Percentiles rank a stretch among this genome's conserved stretches.
Evolutionary conservation across 2,113 vertebrate species (phyloP).

Genomic region (Nymphicus hollandicus): DNA sequence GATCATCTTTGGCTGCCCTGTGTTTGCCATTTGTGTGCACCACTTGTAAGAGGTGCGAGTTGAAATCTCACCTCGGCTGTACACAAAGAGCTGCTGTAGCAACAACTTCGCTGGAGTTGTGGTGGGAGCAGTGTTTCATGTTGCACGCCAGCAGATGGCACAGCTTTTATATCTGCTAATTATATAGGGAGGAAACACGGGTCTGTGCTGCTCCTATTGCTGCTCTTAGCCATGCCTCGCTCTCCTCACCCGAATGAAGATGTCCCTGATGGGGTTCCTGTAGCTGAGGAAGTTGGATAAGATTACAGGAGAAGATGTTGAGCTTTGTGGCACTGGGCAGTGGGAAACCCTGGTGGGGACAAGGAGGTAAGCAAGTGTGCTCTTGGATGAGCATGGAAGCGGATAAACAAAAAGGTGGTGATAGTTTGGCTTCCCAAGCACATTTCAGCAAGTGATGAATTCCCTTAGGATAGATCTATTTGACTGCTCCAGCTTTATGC

Average conservation of each 20-base stretch:
- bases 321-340: neutral
- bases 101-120: neutral
- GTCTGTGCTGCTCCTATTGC: neutral
- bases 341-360: neutral
- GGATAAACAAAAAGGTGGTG: neutral
- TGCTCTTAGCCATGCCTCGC: accelerated
- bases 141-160: conserved; percentile 52
- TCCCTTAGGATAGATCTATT: neutral
- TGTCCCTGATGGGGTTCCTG: neutral
- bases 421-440: neutral
- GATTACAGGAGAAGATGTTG: neutral
- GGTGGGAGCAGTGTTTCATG: neutral
- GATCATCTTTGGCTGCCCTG: accelerated
- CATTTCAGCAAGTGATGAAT: neutral
- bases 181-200: accelerated
- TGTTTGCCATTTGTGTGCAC: neutral
- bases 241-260: neutral
- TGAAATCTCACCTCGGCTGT: neutral
- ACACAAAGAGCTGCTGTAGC: neutral
- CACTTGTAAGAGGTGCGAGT: accelerated
- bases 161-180: conserved; percentile 34
- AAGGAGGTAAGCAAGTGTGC: neutral
- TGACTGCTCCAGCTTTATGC: neutral
- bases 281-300: neutral
- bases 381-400: neutral